A percentile compares a stretch with the other conserved stretches of the same genome.
These are phyloP conservation scores for Microcebus lehilahytsara DNA, from an alignment of 2,113 vertebrate genomes.

Conservation along the genomic window DNA sequence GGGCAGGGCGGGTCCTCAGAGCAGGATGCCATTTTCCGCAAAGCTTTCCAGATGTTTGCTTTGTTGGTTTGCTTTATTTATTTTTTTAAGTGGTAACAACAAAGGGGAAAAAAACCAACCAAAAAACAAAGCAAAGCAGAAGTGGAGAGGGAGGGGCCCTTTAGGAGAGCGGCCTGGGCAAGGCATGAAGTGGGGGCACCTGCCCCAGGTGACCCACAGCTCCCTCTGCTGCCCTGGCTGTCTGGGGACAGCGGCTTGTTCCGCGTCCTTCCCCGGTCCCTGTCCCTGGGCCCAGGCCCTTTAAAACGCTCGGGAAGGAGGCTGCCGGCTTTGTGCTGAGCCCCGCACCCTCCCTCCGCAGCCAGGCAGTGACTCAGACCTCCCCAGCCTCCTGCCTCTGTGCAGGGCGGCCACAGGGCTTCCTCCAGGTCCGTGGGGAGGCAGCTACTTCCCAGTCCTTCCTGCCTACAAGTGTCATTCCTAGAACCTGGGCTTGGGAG, in stretches of 20 bases:
- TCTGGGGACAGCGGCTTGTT: neutral
- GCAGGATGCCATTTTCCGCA: conserved; percentile 51
- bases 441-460: neutral
- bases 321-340: neutral
- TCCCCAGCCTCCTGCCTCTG: neutral
- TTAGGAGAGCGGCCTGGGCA: neutral
- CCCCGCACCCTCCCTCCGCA: neutral
- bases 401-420: neutral
- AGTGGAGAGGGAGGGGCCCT: neutral
- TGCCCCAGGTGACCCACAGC: neutral
- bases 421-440: neutral
- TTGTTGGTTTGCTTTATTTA: conserved; percentile 62
- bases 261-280: neutral
- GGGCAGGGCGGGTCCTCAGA: conserved; percentile 31
- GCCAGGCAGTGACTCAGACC: neutral
- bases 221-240: rapidly evolving
- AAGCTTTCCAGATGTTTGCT: conserved; percentile 74
- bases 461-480: neutral
- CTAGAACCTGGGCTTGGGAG: neutral
- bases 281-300: neutral
- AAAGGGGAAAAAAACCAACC: neutral
- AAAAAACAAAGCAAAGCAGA: neutral
- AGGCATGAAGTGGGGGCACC: rapidly evolving
- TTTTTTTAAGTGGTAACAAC: conserved; percentile 72
- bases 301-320: neutral